Evolutionary conservation across 2,113 vertebrate genomes (phyloP).

Genomic region (Aegotheles bennettii): DNA sequence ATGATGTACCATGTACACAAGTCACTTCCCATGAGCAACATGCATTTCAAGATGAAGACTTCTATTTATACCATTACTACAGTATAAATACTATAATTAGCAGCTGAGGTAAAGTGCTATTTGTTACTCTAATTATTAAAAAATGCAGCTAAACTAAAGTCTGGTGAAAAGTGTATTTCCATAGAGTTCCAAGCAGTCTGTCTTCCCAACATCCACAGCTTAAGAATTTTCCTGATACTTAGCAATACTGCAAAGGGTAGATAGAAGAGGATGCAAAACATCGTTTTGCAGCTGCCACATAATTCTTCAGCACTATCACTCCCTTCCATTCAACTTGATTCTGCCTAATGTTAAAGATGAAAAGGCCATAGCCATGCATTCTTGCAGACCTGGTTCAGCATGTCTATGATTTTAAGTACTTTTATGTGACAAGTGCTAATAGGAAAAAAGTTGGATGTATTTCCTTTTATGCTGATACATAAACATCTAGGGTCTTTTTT

Average conservation of each 20-base stretch:
- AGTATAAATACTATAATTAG: background rate
- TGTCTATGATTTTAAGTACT: background rate
- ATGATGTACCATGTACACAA: background rate
- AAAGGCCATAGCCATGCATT: background rate
- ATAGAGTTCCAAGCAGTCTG: background rate
- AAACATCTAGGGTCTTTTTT: background rate
- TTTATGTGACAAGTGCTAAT: background rate
- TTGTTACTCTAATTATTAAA: background rate
- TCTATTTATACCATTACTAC: background rate
- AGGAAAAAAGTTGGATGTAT: background rate
- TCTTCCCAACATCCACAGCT: background rate
- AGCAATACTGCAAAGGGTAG: background rate
- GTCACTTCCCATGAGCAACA: background rate
- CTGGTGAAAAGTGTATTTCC: background rate
- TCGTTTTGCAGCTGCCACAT: background rate
- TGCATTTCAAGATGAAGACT: background rate
- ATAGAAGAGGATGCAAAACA: background rate
- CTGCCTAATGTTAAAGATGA: background rate
- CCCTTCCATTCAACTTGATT: background rate
- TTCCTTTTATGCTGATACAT: background rate
- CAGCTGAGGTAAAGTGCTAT: rapidly evolving
- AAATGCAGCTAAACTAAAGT: background rate
- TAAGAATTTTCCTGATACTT: background rate
- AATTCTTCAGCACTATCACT: background rate
- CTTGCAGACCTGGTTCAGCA: background rate